Conservation (phyloP, 2,888 invertebrate species). For the Lithodes maja region DNA sequence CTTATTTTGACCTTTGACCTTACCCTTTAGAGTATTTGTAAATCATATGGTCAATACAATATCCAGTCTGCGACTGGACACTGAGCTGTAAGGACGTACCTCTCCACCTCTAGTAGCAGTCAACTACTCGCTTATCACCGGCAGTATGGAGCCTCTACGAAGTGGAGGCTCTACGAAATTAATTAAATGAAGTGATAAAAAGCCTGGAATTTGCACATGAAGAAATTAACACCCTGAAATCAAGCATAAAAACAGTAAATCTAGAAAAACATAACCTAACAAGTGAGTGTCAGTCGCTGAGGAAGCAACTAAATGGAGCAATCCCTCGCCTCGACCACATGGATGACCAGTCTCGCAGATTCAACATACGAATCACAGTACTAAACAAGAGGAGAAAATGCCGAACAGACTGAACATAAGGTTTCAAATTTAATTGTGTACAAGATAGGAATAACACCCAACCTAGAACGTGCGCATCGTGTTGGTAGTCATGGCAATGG, state of each 20-base stretch:
- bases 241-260: neutral
- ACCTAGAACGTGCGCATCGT: neutral
- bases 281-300: neutral
- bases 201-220: neutral
- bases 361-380: neutral
- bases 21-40: too few species aligned
- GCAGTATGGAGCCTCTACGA: neutral
- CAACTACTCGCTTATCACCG: neutral
- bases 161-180: neutral
- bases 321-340: neutral
- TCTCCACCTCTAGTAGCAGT: neutral
- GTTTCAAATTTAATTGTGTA: neutral
- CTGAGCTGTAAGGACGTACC: neutral
- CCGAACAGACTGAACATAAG: neutral
- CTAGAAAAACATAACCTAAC: neutral
- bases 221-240: neutral
- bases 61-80: too few species aligned
- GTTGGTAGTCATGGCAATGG: neutral
- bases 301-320: neutral
- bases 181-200: neutral
- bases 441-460: neutral
- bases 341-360: neutral
- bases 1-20: too few species aligned
- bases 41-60: too few species aligned
- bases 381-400: neutral